Conservation (phyloP, 2,797 vertebrate species). For the Acanthiza pusilla region DNA sequence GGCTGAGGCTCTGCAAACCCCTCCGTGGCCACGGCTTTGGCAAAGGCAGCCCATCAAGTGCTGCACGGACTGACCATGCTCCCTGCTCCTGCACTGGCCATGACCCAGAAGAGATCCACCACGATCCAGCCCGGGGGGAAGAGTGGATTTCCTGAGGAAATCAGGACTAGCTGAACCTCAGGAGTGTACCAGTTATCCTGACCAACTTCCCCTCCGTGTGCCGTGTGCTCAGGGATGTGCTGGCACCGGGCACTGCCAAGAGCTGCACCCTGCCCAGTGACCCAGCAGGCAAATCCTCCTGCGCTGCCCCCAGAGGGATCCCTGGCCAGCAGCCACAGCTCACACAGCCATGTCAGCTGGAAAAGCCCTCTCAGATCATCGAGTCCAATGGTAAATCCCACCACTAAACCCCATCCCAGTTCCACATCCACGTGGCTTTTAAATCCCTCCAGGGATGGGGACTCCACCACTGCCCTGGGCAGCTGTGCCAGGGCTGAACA, state of each 20-base stretch:
- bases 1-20: neutral
- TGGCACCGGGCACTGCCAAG: neutral
- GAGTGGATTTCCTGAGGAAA: neutral
- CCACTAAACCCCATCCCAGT: neutral
- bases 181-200: neutral
- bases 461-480: neutral
- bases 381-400: neutral
- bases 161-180: neutral
- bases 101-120: neutral
- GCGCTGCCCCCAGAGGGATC: neutral
- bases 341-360: neutral
- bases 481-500: neutral
- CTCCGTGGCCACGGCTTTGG: neutral
- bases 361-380: neutral
- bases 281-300: fast-evolving
- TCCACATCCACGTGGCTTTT: neutral
- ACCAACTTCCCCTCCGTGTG: neutral
- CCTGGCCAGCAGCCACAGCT: neutral
- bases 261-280: neutral
- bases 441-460: neutral
- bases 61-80: fast-evolving
- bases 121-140: neutral
- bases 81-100: neutral
- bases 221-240: neutral
- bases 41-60: neutral